Base-by-base conservation (phyloP, 2,888 invertebrate species). In the Lymantria monacha region DNA sequence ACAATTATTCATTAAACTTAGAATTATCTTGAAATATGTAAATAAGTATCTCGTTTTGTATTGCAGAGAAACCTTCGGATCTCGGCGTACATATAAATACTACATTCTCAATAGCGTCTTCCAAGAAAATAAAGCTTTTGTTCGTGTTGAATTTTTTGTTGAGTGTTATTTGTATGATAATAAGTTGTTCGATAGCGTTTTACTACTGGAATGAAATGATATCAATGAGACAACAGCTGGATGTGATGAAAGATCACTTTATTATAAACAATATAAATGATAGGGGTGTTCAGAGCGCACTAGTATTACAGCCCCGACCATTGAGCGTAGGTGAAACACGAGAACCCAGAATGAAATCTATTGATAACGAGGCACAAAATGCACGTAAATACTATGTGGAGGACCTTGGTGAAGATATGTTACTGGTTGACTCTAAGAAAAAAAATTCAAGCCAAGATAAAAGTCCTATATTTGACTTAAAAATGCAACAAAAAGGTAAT, bases 61-160 rank as follows among this genome's bases (percentile, higher is more conserved):
- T 86, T 85, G 49, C 80, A 89, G 89, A 85, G 55, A 87, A 85
- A 57, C 82, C 85, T 30, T 73, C 87, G 33, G 89, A 90, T 66
- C 84, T 89, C 69, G 90, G 88, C 62, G 83, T 90, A 48, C 89
- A 90, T 65, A 87, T 90, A 66, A 89, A 90, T 66, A 89, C 90
- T 36, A 90, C 89, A 49, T 81, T 88, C 65, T 84, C 88, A 49
- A 83, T 89, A 74, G 88, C 87, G 83, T 88, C 90, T 84, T 88
- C 88, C 75, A 89, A 87, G 86, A 90, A 89, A 85, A 83, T 90
- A 64, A 87, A 81, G 75, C 76, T 88, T 59, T 74, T 90, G 69
- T 86, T 90, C 70, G 70, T 88, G 48, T 66, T 89, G 47, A 90
- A 87, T 75, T 87, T 90, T 75, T 79, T 89, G 63, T 72, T 90